Percentiles rank a stretch among this genome's conserved stretches.
Conservation (phyloP, 2,888 invertebrate species). For the Chironomus riparius region DNA sequence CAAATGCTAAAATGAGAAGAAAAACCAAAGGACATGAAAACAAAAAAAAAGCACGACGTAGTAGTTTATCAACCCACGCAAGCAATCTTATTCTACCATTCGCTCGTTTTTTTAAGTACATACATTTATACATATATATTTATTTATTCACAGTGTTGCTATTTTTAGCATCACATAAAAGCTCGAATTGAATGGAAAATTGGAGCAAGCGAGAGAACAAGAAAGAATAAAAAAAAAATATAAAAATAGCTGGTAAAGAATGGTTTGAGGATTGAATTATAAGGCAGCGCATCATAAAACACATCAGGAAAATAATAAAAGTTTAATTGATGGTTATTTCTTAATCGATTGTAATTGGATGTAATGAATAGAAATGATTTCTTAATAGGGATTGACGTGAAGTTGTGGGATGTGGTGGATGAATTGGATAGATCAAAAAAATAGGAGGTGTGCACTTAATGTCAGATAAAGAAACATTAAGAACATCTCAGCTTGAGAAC, state of each 20-base stretch:
- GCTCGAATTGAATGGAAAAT: constrained; percentile 7
- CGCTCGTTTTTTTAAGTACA: neutral
- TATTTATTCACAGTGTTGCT: neutral
- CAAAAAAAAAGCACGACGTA: neutral
- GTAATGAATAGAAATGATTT: no score
- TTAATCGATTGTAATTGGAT: no score
- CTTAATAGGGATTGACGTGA: no score
- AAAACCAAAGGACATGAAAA: neutral
- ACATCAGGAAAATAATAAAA: no score
- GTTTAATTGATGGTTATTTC: no score
- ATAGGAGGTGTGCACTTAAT: no score
- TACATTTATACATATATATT: neutral
- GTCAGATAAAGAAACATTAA: no score
- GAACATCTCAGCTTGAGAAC: no score
- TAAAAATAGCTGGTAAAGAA: no score
- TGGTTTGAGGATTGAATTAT: no score
- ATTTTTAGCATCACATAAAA: constrained; percentile 21
- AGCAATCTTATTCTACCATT: neutral
- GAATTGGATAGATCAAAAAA: no score
- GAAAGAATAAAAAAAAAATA: neutral
- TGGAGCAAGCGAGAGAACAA: constrained; percentile 1
- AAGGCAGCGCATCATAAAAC: neutral
- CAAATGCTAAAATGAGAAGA: neutral
- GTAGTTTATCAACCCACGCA: neutral
- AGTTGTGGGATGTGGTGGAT: no score